Evolutionary conservation across 2,797 vertebrate genomes (phyloP).

Genomic region (Peromyscus attwateri): DNA sequence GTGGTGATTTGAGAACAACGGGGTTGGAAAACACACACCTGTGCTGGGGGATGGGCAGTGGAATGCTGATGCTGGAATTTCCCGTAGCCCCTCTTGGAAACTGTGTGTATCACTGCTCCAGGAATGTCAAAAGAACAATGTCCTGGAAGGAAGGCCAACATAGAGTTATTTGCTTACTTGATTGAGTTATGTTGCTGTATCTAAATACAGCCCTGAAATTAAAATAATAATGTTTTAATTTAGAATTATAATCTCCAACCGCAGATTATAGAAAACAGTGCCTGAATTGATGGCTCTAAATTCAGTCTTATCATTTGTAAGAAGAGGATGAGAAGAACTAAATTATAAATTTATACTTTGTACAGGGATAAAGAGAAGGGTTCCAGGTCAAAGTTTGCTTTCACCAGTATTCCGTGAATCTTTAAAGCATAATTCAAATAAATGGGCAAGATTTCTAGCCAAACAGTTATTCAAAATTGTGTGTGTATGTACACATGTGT

Average conservation of each 20-base stretch:
- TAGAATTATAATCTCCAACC: constrained; percentile 16
- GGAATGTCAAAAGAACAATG: neutral
- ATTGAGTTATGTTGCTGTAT: constrained; percentile 14
- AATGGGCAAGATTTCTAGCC: neutral
- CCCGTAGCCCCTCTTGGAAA: neutral
- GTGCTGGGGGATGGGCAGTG: neutral
- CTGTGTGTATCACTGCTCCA: neutral
- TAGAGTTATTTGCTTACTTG: neutral
- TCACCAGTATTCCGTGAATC: neutral
- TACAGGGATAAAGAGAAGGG: neutral
- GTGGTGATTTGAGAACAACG: neutral
- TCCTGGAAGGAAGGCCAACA: neutral
- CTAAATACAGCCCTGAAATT: neutral
- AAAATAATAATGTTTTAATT: constrained; percentile 46
- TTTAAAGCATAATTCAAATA: constrained; percentile 4
- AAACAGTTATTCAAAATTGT: neutral
- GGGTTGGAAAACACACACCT: neutral
- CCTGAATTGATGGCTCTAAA: neutral
- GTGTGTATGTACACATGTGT: neutral
- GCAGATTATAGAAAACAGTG: neutral
- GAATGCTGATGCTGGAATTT: neutral
- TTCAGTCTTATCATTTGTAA: neutral
- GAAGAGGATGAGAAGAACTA: neutral
- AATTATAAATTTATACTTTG: constrained; percentile 12
- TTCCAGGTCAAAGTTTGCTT: neutral